Conservation (phyloP, 2,113 vertebrate genomes). For the Tricholaema leucomelas region DNA sequence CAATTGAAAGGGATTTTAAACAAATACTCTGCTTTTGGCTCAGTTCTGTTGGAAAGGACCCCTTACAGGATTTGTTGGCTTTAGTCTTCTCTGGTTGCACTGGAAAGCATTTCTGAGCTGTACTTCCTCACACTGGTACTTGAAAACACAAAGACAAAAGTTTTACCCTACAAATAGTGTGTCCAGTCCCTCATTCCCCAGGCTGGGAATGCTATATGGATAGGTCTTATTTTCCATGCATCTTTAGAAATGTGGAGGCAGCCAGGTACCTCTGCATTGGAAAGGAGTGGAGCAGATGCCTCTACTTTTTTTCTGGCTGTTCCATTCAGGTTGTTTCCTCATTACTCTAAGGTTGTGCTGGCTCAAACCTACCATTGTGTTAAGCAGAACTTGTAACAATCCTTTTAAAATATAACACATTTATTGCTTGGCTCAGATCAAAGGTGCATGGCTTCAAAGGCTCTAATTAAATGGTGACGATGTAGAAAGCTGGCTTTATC, state of each 20-base stretch:
- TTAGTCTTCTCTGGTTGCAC: not conserved
- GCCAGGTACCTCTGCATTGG: not conserved
- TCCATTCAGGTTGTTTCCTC: slow-evolving; percentile 30
- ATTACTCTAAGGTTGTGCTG: not conserved
- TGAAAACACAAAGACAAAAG: not conserved
- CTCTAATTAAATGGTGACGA: not conserved
- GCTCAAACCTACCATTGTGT: not conserved
- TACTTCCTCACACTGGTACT: rapidly evolving
- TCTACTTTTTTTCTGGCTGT: not conserved
- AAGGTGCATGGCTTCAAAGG: slow-evolving; percentile 53
- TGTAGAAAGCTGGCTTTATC: slow-evolving; percentile 31
- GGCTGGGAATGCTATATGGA: not conserved
- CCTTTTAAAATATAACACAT: slow-evolving; percentile 15
- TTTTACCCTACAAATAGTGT: not conserved
- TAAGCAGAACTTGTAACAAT: slow-evolving; percentile 4
- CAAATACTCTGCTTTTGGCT: not conserved
- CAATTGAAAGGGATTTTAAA: not conserved
- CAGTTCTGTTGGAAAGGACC: not conserved
- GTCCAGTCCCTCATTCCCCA: not conserved
- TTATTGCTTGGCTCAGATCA: slow-evolving; percentile 57
- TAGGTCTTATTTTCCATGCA: not conserved
- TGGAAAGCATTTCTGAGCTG: not conserved
- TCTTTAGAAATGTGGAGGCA: not conserved
- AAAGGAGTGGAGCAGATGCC: not conserved
- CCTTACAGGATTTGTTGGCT: not conserved